These are phyloP conservation scores for Andrena haemorrhoa DNA, from an alignment of 2,888 invertebrate genomes.

Conservation along the genomic window DNA sequence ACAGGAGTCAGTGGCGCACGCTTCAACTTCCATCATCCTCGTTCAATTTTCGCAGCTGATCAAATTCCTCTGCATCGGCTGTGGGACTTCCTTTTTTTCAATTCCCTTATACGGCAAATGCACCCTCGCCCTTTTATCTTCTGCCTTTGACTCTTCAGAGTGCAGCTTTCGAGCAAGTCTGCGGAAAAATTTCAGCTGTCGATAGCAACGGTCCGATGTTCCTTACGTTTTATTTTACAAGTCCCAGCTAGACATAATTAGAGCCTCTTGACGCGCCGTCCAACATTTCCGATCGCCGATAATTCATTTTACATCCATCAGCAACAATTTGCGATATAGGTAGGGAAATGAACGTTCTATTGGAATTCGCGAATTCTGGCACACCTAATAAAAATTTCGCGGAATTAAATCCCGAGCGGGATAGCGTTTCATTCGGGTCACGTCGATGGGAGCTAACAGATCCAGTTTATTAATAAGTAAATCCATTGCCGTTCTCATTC, in stretches of 20 bases:
- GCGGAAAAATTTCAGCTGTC: constrained; percentile 13
- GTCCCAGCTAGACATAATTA: constrained; percentile 24
- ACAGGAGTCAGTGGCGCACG: too few species aligned
- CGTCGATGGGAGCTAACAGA: neutral
- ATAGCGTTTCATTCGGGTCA: neutral
- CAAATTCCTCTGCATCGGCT: constrained; percentile 34
- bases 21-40: constrained; percentile 8
- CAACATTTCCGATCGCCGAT: constrained; percentile 35
- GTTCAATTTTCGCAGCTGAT: constrained; percentile 39
- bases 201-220: neutral
- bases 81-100: constrained; percentile 11
- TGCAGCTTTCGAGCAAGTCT: constrained; percentile 11
- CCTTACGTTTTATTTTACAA: constrained; percentile 7
- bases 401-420: constrained; percentile 7
- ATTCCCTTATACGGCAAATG: constrained; percentile 35
- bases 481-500: neutral
- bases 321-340: constrained; percentile 1
- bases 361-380: neutral
- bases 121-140: constrained; percentile 48
- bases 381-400: constrained; percentile 23
- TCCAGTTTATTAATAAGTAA: constrained; percentile 21
- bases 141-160: constrained; percentile 43
- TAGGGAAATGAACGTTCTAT: constrained; percentile 25
- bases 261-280: neutral
- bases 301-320: constrained; percentile 29